Evolutionary conservation across 2,888 invertebrate species (phyloP).

Genomic region (Synergus itoensis): DNA sequence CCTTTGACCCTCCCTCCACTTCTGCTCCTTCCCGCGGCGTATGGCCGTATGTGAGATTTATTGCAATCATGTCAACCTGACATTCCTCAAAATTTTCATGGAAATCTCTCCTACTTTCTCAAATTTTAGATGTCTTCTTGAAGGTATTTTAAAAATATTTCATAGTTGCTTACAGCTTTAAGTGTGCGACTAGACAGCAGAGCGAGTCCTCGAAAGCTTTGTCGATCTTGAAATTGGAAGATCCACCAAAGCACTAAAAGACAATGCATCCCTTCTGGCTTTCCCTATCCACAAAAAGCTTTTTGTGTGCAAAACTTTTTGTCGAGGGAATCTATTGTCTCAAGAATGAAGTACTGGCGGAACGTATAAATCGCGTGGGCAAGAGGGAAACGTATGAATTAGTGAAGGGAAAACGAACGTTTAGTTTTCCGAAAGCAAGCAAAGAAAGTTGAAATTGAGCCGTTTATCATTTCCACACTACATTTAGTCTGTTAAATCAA

Average conservation of each 20-base stretch:
- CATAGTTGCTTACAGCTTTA: too few relatives aligned
- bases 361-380: not conserved
- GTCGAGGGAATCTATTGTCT: not conserved
- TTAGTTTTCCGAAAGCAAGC: not conserved
- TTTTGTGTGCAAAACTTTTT: not conserved
- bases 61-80: not conserved
- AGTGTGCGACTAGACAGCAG: too few relatives aligned
- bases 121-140: not conserved
- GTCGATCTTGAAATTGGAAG: not conserved
- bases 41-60: slow-evolving; percentile 12
- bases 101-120: not conserved
- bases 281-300: not conserved
- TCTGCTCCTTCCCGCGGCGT: not conserved
- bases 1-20: slow-evolving; percentile 17
- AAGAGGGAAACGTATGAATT: not conserved
- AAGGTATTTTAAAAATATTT: too few relatives aligned
- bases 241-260: not conserved
- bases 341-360: not conserved
- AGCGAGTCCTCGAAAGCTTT: not conserved
- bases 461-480: not conserved
- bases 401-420: not conserved
- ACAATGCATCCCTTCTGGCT: too few relatives aligned
- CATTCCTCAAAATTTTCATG: not conserved
- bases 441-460: not conserved
- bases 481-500: not conserved